A percentile compares a stretch with the other conserved stretches of the same genome.
These are phyloP conservation scores for Bombus polaris DNA, from an alignment of 1,140 invertebrate genomes.

Conservation along the genomic window DNA sequence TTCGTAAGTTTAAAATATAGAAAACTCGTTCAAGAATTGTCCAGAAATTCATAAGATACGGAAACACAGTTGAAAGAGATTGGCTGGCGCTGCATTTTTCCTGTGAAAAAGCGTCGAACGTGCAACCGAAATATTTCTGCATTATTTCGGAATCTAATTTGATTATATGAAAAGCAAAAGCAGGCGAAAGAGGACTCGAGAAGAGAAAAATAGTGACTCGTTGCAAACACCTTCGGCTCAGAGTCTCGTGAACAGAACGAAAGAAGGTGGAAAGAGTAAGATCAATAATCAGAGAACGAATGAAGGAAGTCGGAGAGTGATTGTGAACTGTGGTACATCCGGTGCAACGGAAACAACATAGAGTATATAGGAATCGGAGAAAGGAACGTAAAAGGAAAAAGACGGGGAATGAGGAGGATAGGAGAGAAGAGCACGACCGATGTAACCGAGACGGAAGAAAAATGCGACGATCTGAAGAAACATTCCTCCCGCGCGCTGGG, in stretches of 20 bases:
- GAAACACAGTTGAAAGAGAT: background rate
- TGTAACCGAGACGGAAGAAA: slow-evolving; percentile 42
- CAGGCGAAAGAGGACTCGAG: background rate
- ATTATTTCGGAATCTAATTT: slow-evolving; percentile 42
- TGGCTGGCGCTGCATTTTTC: background rate
- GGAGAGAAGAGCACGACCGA: background rate
- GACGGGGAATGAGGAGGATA: background rate
- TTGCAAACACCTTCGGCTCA: background rate
- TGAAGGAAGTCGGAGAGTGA: slow-evolving; percentile 8
- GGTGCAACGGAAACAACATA: slow-evolving; percentile 39
- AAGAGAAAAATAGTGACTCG: background rate
- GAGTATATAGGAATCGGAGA: background rate
- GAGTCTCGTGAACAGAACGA: background rate
- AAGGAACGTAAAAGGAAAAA: background rate
- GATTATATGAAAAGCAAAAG: slow-evolving; percentile 17
- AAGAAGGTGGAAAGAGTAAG: slow-evolving; percentile 2
- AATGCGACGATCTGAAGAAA: slow-evolving; percentile 47
- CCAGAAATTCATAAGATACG: background rate
- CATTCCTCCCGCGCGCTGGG: slow-evolving; percentile 6
- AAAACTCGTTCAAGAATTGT: background rate
- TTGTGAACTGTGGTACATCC: slow-evolving; percentile 28
- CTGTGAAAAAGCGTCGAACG: background rate
- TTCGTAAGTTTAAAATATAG: background rate
- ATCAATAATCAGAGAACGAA: slow-evolving; percentile 35
- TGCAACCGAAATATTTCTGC: background rate